phyloP scores from a whole-genome alignment of 2,888 invertebrate species.

The Phyllotreta cruciferae region DNA sequence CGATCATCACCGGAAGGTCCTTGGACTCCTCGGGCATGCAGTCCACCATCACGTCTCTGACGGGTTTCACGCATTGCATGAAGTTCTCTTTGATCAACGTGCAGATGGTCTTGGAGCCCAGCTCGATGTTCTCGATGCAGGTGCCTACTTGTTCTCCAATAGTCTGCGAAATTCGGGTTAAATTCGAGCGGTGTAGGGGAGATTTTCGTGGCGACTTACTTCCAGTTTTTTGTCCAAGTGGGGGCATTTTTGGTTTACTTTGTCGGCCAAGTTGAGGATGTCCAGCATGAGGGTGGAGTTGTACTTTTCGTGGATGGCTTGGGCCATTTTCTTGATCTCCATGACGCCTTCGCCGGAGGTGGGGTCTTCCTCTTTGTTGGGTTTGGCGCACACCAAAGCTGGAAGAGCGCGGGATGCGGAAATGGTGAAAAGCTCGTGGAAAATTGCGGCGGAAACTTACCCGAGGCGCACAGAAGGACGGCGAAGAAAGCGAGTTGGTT shows the following conservation, averaged over 20 bases:
- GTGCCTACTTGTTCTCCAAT: constrained; percentile 16
- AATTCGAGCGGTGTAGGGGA: not conserved
- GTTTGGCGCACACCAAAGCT: not conserved
- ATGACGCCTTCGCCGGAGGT: not conserved
- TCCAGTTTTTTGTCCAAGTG: constrained; percentile 21
- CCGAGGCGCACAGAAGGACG: constrained; percentile 1
- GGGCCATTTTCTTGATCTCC: constrained; percentile 12
- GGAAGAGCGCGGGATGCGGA: not conserved
- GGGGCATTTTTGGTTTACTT: constrained; percentile 20
- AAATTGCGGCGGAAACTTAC: not conserved
- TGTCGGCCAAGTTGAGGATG: constrained; percentile 6
- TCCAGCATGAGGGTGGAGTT: constrained; percentile 19
- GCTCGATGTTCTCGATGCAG: constrained; percentile 30
- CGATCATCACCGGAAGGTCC: constrained; percentile 25
- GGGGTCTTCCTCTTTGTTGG: constrained; percentile 1
- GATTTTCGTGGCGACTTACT: constrained; percentile 2
- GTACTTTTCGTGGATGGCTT: constrained; percentile 11
- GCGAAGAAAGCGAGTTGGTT: not conserved
- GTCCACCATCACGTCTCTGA: constrained; percentile 20
- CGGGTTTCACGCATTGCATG: constrained; percentile 34
- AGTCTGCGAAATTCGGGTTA: constrained; percentile 12
- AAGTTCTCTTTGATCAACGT: constrained; percentile 32
- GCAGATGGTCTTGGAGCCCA: constrained; percentile 36
- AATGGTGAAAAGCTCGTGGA: not conserved
- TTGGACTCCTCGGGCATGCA: constrained; percentile 37